These are phyloP conservation scores for Acronicta alni DNA, from an alignment of 2,888 invertebrate species.

Conservation along the genomic window DNA sequence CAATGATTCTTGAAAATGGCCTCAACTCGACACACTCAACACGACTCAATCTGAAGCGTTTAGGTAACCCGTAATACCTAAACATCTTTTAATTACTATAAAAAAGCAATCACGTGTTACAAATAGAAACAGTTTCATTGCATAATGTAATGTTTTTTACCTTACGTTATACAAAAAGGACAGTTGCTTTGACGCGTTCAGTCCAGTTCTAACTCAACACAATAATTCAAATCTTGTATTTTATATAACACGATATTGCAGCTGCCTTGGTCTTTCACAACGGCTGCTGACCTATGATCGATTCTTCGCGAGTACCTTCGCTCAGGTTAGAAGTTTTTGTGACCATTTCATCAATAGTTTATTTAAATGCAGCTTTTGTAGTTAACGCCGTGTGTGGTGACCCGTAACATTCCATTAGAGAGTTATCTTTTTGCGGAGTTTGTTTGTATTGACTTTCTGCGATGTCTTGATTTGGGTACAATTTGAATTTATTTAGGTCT, in stretches of 20 bases:
- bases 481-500: background rate
- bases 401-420: conserved; percentile 29
- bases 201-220: conserved; percentile 69
- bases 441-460: background rate
- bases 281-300: conserved; percentile 59
- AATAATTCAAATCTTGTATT: conserved; percentile 72
- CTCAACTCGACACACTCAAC: too few species aligned
- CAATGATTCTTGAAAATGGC: too few species aligned
- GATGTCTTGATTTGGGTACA: background rate
- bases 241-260: conserved; percentile 85
- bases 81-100: conserved; percentile 18
- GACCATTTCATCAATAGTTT: conserved; percentile 40
- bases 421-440: conserved; percentile 2
- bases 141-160: conserved; percentile 55
- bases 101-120: conserved; percentile 41
- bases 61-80: background rate
- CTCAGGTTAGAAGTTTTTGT: conserved; percentile 36
- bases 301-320: conserved; percentile 46
- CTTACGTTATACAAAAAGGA: conserved; percentile 65
- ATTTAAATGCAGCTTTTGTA: conserved; percentile 28
- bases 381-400: conserved; percentile 22
- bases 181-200: conserved; percentile 65
- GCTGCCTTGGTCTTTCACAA: conserved; percentile 76
- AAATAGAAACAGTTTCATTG: conserved; percentile 44
- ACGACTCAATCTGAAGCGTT: too few species aligned